phyloP scores from a whole-genome alignment of 2,113 vertebrate species.

The Tonatia bakeri region DNA sequence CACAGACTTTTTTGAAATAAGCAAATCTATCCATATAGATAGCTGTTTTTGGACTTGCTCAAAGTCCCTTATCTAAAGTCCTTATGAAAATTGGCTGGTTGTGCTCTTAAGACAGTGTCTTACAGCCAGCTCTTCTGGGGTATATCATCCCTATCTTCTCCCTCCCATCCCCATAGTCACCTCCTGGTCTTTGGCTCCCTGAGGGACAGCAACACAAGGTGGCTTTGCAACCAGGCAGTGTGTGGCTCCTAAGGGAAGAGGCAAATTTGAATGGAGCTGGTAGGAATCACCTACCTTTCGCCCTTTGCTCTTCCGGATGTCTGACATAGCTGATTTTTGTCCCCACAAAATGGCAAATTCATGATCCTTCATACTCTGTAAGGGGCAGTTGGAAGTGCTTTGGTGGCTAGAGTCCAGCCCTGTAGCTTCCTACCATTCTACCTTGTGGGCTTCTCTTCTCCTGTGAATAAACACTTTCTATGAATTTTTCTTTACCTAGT shows the following conservation, averaged over 20 bases:
- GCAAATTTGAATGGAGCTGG: not conserved
- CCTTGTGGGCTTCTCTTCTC: not conserved
- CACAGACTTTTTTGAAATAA: not conserved
- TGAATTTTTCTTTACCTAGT: not conserved
- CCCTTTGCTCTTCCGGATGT: not conserved
- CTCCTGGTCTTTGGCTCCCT: not conserved
- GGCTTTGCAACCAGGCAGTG: constrained; percentile 18
- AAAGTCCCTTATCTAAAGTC: not conserved
- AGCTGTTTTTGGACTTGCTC: constrained; percentile 24
- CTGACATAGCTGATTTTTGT: not conserved
- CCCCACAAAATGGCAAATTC: not conserved
- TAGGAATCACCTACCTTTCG: fast-evolving
- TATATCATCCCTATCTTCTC: not conserved
- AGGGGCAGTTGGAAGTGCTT: not conserved
- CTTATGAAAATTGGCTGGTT: not conserved
- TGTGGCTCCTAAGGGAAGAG: not conserved
- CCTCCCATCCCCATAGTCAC: not conserved
- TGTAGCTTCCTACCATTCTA: not conserved
- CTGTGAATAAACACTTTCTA: not conserved
- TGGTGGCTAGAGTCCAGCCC: not conserved
- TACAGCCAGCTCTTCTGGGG: not conserved
- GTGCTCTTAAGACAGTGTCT: not conserved
- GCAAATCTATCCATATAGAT: not conserved
- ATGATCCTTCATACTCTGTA: fast-evolving
- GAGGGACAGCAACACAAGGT: not conserved